Percentiles rank a stretch among this genome's conserved stretches.
Conservation (phyloP, 2,113 vertebrate genomes). For the Choloepus hoffmanni region DNA sequence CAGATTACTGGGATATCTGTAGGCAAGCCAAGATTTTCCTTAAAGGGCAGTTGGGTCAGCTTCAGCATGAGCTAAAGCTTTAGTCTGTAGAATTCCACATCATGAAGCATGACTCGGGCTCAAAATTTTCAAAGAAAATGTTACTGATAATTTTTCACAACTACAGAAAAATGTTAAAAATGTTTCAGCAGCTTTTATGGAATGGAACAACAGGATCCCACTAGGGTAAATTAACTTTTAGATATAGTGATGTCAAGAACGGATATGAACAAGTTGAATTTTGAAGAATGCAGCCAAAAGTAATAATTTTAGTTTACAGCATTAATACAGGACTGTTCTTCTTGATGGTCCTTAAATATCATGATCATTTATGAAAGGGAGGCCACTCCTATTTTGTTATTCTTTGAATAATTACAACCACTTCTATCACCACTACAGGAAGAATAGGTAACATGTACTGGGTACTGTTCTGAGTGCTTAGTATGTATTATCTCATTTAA, state of each 20-base stretch:
- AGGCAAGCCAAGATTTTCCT: background rate
- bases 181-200: conserved; percentile 34
- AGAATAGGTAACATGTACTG: background rate
- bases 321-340: background rate
- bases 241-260: background rate
- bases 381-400: conserved; percentile 15
- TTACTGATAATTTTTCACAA: background rate
- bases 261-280: conserved; percentile 19
- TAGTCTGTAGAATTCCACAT: background rate
- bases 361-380: background rate
- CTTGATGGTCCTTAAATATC: background rate
- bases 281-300: background rate
- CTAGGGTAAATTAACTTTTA: background rate
- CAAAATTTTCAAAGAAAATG: background rate
- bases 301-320: conserved; percentile 40
- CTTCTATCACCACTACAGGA: background rate
- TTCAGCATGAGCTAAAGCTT: background rate
- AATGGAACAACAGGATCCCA: background rate
- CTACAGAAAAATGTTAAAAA: background rate
- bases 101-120: background rate
- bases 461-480: background rate
- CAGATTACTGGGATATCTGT: background rate
- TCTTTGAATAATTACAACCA: background rate
- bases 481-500: background rate
- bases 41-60: background rate